phyloP scores from a whole-genome alignment of 2,113 vertebrate genomes.

The Dunckerocampus dactyliophorus region DNA sequence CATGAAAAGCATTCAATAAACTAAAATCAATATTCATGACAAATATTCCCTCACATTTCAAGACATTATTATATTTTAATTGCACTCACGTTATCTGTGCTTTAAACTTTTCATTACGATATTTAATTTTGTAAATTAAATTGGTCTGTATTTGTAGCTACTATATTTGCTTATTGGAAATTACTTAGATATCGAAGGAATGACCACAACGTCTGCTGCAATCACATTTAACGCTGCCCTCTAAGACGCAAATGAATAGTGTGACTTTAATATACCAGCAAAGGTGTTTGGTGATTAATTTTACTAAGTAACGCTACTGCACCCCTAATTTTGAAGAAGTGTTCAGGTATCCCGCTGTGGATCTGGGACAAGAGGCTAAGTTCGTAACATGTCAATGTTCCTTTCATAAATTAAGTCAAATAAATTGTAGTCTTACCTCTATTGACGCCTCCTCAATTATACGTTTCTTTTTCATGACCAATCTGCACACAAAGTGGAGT shows the following conservation, averaged over 20 bases:
- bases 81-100: neutral
- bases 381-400: no score
- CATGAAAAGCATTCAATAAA: neutral
- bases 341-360: neutral
- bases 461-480: conserved; percentile 54
- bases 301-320: neutral
- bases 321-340: neutral
- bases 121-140: no score
- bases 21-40: no score
- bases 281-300: neutral
- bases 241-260: neutral
- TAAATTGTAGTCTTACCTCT: conserved; percentile 32
- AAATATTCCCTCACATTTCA: no score
- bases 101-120: no score
- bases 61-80: neutral
- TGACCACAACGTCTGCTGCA: neutral
- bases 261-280: no score
- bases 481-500: fast-evolving
- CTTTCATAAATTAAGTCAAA: no score
- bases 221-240: neutral
- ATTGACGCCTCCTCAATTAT: neutral
- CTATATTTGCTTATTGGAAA: neutral
- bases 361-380: no score
- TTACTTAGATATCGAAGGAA: no score
- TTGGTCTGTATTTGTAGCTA: no score